Evolutionary conservation across 2,888 invertebrate species (phyloP).

Genomic region (Hyppa rectilinea): DNA sequence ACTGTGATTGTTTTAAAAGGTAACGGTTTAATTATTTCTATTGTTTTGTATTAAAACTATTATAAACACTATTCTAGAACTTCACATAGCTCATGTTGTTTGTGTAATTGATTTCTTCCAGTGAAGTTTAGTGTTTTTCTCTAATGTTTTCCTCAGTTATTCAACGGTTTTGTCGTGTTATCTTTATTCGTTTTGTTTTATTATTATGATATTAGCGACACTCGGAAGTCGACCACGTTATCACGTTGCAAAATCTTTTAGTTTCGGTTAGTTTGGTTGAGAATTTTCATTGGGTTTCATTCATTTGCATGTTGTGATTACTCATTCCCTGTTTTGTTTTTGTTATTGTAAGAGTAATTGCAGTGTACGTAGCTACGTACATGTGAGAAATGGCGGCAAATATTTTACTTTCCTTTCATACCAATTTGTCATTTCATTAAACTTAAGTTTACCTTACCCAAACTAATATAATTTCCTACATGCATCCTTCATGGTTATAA

Average conservation of each 20-base stretch:
- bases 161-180: conserved; percentile 34
- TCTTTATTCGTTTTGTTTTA: conserved; percentile 55
- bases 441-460: not conserved
- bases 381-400: conserved; percentile 7
- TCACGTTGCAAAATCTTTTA: conserved; percentile 41
- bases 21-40: conserved; percentile 81
- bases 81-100: not conserved
- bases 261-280: conserved; percentile 19
- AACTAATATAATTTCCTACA: too few species aligned
- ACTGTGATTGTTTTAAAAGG: conserved; percentile 87
- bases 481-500: not conserved
- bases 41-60: conserved; percentile 50
- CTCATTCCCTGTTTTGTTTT: conserved; percentile 29
- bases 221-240: conserved; percentile 31
- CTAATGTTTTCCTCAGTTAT: conserved; percentile 35
- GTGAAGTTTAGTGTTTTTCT: conserved; percentile 15
- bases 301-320: conserved; percentile 12
- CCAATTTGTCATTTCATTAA: not conserved
- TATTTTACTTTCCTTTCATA: not conserved
- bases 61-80: conserved; percentile 17
- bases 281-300: conserved; percentile 37
- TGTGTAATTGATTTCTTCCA: not conserved
- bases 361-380: not conserved
- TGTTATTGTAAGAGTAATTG: not conserved
- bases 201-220: conserved; percentile 48